Evolutionary conservation across 2,113 vertebrate genomes (phyloP).

Genomic region (Danio rerio): DNA sequence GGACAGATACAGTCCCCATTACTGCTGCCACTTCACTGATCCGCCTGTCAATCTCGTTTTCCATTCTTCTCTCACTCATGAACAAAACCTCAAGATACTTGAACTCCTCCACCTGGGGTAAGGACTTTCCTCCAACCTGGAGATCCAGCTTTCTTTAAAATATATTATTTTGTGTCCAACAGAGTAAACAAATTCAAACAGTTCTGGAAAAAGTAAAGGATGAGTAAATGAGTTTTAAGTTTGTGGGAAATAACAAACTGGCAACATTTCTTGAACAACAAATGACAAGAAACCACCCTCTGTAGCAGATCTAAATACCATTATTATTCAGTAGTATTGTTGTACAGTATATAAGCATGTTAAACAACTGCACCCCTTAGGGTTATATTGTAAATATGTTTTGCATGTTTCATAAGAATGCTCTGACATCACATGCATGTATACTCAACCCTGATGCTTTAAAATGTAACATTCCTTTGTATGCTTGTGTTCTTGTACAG

Average conservation of each 20-base stretch:
- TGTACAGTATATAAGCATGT: slow-evolving; percentile 41
- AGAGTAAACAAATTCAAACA: not conserved
- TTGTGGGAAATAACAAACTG: no score
- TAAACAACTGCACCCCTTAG: not conserved
- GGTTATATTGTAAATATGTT: slow-evolving; percentile 39
- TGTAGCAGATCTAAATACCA: slow-evolving; percentile 32
- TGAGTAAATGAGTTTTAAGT: no score
- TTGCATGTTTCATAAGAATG: slow-evolving; percentile 3
- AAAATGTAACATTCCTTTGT: slow-evolving; percentile 16
- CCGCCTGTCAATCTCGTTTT: no score
- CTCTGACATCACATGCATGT: not conserved
- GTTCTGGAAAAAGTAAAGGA: no score
- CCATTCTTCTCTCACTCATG: no score
- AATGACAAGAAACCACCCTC: not conserved
- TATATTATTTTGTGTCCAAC: not conserved
- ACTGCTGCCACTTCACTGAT: no score
- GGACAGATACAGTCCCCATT: no score
- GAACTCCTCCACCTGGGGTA: no score
- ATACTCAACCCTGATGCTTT: not conserved
- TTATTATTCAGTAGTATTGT: not conserved
- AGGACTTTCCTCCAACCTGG: no score
- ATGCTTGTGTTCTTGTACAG: slow-evolving; percentile 38
- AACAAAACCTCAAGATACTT: no score
- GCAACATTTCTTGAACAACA: no score
- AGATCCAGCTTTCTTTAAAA: no score